A percentile compares a stretch with the other conserved stretches of the same genome.
Evolutionary conservation across 53 echinoderm and acorn worm genomes (phyloP).

Genomic region (Paracentrotus lividus): DNA sequence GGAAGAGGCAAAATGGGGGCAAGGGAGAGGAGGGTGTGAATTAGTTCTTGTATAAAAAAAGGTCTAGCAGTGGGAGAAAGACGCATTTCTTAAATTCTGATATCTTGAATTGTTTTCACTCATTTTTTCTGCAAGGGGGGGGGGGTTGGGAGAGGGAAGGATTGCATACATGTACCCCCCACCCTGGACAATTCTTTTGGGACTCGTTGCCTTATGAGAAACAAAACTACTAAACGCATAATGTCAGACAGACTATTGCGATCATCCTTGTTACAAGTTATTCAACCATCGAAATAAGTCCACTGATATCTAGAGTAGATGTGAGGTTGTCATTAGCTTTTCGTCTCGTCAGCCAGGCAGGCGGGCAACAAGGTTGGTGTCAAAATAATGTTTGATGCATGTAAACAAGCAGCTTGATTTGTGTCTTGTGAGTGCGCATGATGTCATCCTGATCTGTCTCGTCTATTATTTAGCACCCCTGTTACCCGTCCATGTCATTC

Average conservation of each 20-base stretch:
- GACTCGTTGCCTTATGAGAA: not conserved
- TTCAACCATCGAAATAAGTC: not conserved
- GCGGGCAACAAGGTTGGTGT: conserved; percentile 26
- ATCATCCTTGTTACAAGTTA: not conserved
- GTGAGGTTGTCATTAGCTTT: not conserved
- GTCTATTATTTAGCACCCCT: not conserved
- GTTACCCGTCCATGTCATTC: not conserved
- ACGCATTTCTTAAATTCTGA: too few relatives aligned
- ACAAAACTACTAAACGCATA: not conserved
- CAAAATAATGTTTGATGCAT: conserved; percentile 58
- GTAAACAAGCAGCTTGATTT: conserved; percentile 51
- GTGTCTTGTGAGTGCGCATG: conserved; percentile 9
- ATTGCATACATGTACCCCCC: not conserved
- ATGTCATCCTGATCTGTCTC: conserved; percentile 4
- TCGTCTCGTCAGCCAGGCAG: not conserved
- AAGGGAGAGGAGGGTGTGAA: not conserved
- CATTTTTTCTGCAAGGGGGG: too few relatives aligned
- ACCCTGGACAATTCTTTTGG: not conserved
- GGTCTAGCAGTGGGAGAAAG: too few relatives aligned
- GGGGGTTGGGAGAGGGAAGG: not conserved
- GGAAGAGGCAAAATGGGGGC: not conserved
- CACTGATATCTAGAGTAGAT: conserved; percentile 15
- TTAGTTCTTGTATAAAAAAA: too few relatives aligned
- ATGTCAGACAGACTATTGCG: not conserved
- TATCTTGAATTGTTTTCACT: too few relatives aligned